Conservation (phyloP, 2,888 invertebrate species). For the Tetranychus piercei region DNA sequence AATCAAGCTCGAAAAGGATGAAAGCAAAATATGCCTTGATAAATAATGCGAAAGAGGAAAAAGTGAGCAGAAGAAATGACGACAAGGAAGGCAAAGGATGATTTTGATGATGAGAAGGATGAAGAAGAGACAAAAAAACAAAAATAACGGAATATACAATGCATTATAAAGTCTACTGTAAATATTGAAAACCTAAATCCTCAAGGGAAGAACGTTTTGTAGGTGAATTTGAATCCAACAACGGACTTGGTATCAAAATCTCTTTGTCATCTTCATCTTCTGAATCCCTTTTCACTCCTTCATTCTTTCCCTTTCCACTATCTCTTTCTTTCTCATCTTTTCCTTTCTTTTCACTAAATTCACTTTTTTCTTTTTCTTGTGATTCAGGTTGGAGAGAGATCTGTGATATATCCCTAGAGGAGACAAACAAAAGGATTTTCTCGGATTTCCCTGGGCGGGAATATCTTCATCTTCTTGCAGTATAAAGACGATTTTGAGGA, state of each 20-base stretch:
- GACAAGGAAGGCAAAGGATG: not conserved
- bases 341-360: not conserved
- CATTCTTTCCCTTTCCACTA: not conserved
- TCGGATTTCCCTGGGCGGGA: not conserved
- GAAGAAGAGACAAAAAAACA: not conserved
- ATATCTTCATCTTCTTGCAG: not conserved
- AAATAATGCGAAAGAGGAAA: too few relatives aligned
- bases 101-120: not conserved
- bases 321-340: conserved; percentile 5
- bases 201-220: not conserved
- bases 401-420: not conserved
- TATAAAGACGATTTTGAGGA: too few relatives aligned
- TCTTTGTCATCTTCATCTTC: conserved; percentile 7
- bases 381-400: not conserved
- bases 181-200: not conserved
- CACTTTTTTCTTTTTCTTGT: not conserved
- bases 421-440: conserved; percentile 1
- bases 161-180: not conserved
- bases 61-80: too few relatives aligned
- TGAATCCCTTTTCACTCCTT: not conserved
- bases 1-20: too few relatives aligned
- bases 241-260: not conserved
- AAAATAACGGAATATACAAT: not conserved
- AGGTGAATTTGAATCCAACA: not conserved
- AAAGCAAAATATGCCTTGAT: too few relatives aligned